Evolutionary conservation across 2,113 vertebrate species (phyloP).

Genomic region (Mungos mungo): DNA sequence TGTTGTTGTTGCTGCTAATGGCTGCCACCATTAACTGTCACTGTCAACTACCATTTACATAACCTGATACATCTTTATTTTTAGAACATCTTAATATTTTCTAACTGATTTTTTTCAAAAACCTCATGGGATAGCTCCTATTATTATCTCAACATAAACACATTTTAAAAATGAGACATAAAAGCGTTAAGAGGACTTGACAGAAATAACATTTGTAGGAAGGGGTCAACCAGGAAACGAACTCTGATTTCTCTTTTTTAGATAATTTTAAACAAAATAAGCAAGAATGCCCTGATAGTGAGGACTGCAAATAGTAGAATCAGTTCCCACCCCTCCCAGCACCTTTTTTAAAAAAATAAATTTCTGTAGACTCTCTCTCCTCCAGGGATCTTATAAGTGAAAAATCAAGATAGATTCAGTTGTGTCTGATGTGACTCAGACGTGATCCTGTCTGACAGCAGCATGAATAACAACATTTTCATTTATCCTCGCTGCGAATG

Average conservation of each 20-base stretch:
- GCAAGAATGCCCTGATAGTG: neutral
- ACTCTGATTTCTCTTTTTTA: neutral
- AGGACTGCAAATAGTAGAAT: neutral
- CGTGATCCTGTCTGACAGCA: neutral
- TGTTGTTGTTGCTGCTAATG: neutral
- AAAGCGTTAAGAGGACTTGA: neutral
- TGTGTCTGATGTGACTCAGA: neutral
- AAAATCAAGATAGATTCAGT: neutral
- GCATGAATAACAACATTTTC: neutral
- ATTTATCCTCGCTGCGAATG: neutral
- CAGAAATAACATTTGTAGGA: neutral
- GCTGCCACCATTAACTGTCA: neutral
- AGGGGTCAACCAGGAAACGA: neutral
- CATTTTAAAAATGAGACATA: neutral
- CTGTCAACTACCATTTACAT: neutral
- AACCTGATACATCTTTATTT: neutral
- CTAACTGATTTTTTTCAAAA: neutral
- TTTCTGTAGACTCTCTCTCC: neutral
- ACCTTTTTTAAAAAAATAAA: no score
- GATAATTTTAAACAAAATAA: neutral
- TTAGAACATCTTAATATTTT: neutral
- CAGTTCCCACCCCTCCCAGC: no score
- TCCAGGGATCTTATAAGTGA: conserved; percentile 24
- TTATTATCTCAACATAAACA: neutral
- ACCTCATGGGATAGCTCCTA: neutral